A percentile compares a stretch with the other conserved stretches of the same genome.
Evolutionary conservation across 2,113 vertebrate genomes (phyloP).

Genomic region (Ceyx melanurus): DNA sequence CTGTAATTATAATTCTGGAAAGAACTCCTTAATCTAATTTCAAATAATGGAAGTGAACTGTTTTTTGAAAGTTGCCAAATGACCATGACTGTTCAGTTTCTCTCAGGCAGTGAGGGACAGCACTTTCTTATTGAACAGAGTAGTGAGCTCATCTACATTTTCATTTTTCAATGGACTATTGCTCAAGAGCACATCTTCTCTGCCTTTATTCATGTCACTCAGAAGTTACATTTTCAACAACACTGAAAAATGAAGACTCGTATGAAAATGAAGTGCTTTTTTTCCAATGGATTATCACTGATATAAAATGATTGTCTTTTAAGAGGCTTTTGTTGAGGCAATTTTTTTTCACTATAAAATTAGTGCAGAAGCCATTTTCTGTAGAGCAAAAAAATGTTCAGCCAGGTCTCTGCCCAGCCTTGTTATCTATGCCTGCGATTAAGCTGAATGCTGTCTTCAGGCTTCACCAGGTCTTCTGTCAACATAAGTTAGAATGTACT

Average conservation of each 20-base stretch:
- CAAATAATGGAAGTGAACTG: not conserved
- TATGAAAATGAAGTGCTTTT: not conserved
- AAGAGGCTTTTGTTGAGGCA: not conserved
- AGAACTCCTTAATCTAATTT: not conserved
- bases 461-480: not conserved
- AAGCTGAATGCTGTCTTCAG: not conserved
- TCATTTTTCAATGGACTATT: constrained; percentile 28
- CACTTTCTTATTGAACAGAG: constrained; percentile 25
- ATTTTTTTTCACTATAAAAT: not conserved
- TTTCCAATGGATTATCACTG: not conserved
- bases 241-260: constrained; percentile 13
- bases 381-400: not conserved
- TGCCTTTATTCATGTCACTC: not conserved
- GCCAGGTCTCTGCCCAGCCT: not conserved
- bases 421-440: not conserved
- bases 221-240: not conserved
- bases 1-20: not conserved
- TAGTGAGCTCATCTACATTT: not conserved
- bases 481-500: not conserved
- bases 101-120: not conserved
- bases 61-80: constrained; percentile 15
- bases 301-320: not conserved
- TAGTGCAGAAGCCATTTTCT: not conserved
- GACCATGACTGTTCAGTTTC: not conserved
- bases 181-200: not conserved